A percentile compares a stretch with the other conserved stretches of the same genome.
Evolutionary conservation across 1,140 invertebrate species (phyloP).

Genomic region (Apis laboriosa): DNA sequence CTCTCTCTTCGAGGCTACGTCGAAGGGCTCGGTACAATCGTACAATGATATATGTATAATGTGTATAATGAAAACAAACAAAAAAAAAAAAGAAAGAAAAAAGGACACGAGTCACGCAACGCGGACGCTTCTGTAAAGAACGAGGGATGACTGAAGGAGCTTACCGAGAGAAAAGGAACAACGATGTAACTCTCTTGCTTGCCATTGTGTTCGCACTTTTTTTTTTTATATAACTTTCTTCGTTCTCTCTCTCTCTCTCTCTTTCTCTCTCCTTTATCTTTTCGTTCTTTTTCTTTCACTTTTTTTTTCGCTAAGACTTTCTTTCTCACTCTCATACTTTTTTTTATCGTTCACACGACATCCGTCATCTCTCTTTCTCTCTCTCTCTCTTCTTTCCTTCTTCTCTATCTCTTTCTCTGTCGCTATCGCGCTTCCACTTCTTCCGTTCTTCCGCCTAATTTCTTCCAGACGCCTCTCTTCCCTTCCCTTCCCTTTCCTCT

Average conservation of each 20-base stretch:
- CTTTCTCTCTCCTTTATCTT: conserved; percentile 33
- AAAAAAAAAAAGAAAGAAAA: neutral
- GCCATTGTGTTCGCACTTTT: conserved; percentile 71
- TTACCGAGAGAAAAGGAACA: conserved; percentile 66
- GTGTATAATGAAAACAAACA: no score
- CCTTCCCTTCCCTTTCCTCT: no score
- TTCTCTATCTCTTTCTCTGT: conserved; percentile 36
- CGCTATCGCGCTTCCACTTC: conserved; percentile 42
- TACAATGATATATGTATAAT: no score
- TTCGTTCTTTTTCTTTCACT: conserved; percentile 17
- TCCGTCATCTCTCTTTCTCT: conserved; percentile 36
- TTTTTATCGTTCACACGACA: neutral
- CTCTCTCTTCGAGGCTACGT: conserved; percentile 79
- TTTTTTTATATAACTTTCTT: conserved; percentile 29
- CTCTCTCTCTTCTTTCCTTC: conserved; percentile 27
- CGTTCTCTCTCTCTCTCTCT: conserved; percentile 52
- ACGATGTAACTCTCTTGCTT: conserved; percentile 75
- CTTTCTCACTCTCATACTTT: conserved; percentile 46
- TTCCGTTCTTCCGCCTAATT: conserved; percentile 45
- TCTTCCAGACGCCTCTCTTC: conserved; percentile 55
- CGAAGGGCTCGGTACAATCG: conserved; percentile 65
- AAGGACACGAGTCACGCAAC: conserved; percentile 67
- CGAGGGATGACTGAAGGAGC: conserved; percentile 68
- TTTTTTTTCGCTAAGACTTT: conserved; percentile 41
- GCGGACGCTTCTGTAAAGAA: conserved; percentile 63